Conservation (phyloP, 2,888 invertebrate species). For the Polia nebulosa region DNA sequence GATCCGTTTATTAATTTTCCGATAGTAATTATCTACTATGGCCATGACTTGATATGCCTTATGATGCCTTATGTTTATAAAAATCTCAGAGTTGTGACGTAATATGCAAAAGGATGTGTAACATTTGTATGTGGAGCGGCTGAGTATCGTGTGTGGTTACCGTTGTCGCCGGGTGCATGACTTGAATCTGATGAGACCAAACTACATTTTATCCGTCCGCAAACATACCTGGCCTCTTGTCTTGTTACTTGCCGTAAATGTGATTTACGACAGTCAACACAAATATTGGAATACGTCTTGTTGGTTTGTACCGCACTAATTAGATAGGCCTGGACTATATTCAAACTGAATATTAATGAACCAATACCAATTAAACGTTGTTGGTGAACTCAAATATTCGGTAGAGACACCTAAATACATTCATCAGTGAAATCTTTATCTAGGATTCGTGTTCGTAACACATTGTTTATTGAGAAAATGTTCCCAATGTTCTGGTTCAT, state of each 20-base stretch:
- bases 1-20: background rate
- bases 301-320: constrained; percentile 80
- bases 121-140: constrained; percentile 70
- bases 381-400: constrained; percentile 53
- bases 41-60: too few species aligned
- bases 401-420: constrained; percentile 32
- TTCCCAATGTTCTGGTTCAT: too few species aligned
- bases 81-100: constrained; percentile 41
- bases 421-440: constrained; percentile 15
- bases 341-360: constrained; percentile 82
- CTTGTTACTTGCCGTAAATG: constrained; percentile 87
- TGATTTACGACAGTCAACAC: constrained; percentile 88
- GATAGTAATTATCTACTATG: background rate
- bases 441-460: constrained; percentile 2
- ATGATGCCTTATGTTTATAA: too few species aligned
- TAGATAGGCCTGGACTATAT: constrained; percentile 81
- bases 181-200: constrained; percentile 85
- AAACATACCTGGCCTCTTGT: constrained; percentile 87
- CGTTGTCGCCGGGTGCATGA: constrained; percentile 80
- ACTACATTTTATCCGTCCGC: constrained; percentile 86
- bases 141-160: constrained; percentile 74
- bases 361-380: constrained; percentile 68
- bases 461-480: background rate
- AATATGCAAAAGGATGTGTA: constrained; percentile 67
- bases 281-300: constrained; percentile 87